Base-by-base conservation (phyloP, 2,113 vertebrate genomes). In the Ameiurus melas region DNA sequence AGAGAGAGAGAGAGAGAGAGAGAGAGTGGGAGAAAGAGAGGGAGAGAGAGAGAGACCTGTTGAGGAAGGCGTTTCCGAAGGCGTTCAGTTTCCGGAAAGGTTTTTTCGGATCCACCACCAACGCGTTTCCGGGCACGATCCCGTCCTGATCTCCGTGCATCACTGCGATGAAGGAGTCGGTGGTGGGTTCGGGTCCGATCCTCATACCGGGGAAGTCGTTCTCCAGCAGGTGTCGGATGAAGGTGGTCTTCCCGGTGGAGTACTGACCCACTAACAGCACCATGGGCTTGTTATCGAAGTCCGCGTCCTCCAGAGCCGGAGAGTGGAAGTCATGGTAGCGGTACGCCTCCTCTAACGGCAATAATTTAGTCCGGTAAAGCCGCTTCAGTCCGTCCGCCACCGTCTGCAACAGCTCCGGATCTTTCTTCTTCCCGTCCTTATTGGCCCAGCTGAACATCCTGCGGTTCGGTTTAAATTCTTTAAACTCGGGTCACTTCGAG, bases 301-400 rank as follows among this genome's bases (percentile, higher is more conserved):
- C 97, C 10, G 97, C 97, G 87, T 97, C 95, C 91, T 97, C 97
- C 92, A 97, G 92, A 27, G 96, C 96, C 0, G 96, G 96, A 60
- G 96, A 97, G 90, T 97, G 97, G 93, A 97, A 97, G 83, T 97
- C 96, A 81, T 97, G 97, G 93, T 97, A 97, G 90, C 95, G 96
- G 91, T 97, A 97, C 53, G 95, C 93, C 88, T 97, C 97, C 92
- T 97, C 96, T 90, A 97, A 93, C 0, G 97, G 97, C 91, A 97
- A 94, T 87, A 97, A 93, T 92, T 97, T 97, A 86, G 94, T 96
- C 86, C 94, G 88, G 92, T 97, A 97, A 10, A 97, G 96, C 62
- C 95, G 93, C 83, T 94, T 94, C 89, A 97, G 92, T 62, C 95
- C 96, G 4, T 96, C 96, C 0, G 96, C 96, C 85, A 97, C 97